phyloP scores from a whole-genome alignment of 2,888 invertebrate species.

The Amphipyra tragopoginis region DNA sequence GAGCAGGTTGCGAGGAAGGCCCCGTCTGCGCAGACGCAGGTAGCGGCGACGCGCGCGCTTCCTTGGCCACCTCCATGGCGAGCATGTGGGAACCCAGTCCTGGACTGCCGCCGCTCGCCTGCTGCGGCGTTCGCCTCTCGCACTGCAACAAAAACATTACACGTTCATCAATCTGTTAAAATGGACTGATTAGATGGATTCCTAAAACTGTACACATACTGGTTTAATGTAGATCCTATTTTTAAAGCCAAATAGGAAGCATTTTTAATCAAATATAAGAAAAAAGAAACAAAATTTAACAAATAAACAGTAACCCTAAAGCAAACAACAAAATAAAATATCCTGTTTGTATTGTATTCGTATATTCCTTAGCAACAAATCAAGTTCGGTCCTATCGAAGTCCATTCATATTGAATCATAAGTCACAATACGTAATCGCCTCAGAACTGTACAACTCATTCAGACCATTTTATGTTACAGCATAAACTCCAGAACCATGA shows the following conservation, averaged over 20 bases:
- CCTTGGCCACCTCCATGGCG: slow-evolving; percentile 97
- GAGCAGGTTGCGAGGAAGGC: slow-evolving; percentile 69
- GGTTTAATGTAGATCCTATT: too few species aligned
- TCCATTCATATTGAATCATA: slow-evolving; percentile 72
- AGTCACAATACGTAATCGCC: slow-evolving; percentile 73
- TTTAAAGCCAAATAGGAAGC: too few species aligned
- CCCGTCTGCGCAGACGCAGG: slow-evolving; percentile 76
- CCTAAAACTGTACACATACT: too few species aligned
- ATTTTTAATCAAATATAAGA: neutral
- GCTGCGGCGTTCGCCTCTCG: slow-evolving; percentile 87
- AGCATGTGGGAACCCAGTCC: slow-evolving; percentile 88
- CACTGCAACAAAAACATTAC: slow-evolving; percentile 71
- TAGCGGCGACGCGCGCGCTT: slow-evolving; percentile 86
- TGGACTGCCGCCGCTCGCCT: slow-evolving; percentile 84
- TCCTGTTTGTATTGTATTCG: slow-evolving; percentile 20
- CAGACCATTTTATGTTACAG: slow-evolving; percentile 76
- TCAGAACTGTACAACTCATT: slow-evolving; percentile 71
- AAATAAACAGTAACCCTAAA: slow-evolving; percentile 24
- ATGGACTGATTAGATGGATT: too few species aligned
- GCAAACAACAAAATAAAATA: slow-evolving; percentile 24
- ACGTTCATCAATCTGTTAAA: neutral
- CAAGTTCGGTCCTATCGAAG: slow-evolving; percentile 60
- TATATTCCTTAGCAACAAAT: slow-evolving; percentile 57
- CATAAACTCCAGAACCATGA: slow-evolving; percentile 81
- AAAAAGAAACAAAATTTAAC: neutral